Conservation (phyloP, 2,888 invertebrate genomes). For the Muscina levida region DNA sequence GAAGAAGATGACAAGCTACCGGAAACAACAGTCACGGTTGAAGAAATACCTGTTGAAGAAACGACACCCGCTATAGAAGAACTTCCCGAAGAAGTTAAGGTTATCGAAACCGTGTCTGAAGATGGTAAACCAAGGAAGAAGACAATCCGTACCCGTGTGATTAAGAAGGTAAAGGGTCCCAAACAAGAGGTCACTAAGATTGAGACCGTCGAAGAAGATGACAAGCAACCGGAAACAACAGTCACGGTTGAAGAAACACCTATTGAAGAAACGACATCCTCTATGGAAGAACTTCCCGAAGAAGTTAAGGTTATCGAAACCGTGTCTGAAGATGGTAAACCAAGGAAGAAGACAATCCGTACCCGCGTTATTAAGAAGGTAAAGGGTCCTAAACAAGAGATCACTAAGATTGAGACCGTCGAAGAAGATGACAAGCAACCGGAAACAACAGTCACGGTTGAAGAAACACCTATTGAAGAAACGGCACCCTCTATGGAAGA, state of each 20-base stretch:
- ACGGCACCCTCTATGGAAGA: constrained; percentile 8
- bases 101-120: constrained; percentile 50
- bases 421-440: constrained; percentile 61
- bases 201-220: constrained; percentile 63
- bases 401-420: constrained; percentile 61
- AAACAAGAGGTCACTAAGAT: constrained; percentile 62
- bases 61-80: constrained; percentile 40
- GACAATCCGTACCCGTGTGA: constrained; percentile 55
- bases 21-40: constrained; percentile 57
- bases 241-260: constrained; percentile 58
- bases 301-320: constrained; percentile 54
- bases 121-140: constrained; percentile 60
- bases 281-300: constrained; percentile 55
- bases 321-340: constrained; percentile 56
- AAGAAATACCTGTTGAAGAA: constrained; percentile 53
- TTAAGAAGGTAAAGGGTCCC: constrained; percentile 58
- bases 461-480: constrained; percentile 49
- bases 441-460: constrained; percentile 59
- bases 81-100: constrained; percentile 55
- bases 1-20: constrained; percentile 61
- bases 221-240: constrained; percentile 57
- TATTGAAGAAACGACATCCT: constrained; percentile 42
- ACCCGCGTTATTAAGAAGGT: constrained; percentile 60
- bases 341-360: constrained; percentile 54
- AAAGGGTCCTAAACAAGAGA: constrained; percentile 57